Evolutionary conservation across 1,140 invertebrate species (phyloP).

Genomic region (Wasmannia auropunctata): DNA sequence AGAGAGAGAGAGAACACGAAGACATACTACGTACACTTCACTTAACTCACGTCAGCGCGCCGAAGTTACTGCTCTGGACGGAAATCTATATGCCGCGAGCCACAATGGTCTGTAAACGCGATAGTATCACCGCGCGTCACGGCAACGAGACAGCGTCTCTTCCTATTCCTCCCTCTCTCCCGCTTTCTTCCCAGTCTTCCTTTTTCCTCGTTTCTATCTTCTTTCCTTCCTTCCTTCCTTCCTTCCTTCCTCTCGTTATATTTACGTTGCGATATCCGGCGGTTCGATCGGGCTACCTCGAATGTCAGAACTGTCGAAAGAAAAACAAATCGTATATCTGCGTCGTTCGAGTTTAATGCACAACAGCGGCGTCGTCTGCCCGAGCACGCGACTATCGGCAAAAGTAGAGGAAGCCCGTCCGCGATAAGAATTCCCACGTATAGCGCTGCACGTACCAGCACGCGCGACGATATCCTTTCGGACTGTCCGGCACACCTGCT

Average conservation of each 20-base stretch:
- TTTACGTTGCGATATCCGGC: slow-evolving; percentile 41
- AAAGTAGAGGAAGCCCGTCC: not conserved
- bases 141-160: slow-evolving; percentile 7
- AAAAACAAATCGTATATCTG: slow-evolving; percentile 42
- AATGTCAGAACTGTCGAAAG: slow-evolving; percentile 43
- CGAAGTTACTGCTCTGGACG: slow-evolving; percentile 32
- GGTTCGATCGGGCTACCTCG: slow-evolving; percentile 35
- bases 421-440: slow-evolving; percentile 16
- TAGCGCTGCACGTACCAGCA: not conserved
- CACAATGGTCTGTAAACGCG: slow-evolving; percentile 45
- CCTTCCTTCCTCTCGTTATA: not conserved
- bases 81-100: slow-evolving; percentile 42
- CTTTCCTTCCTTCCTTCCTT: not conserved
- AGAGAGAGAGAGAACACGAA: slow-evolving; percentile 68
- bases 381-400: slow-evolving; percentile 19
- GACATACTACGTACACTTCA: not conserved
- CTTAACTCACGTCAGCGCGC: slow-evolving; percentile 5
- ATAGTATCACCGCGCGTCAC: slow-evolving; percentile 18
- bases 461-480: not conserved
- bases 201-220: too few relatives aligned
- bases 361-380: not conserved
- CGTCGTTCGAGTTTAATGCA: slow-evolving; percentile 36
- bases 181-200: not conserved
- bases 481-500: not conserved
- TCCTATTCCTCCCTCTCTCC: not conserved